These are phyloP conservation scores for pig (Sus scrofa) DNA, from an alignment of 2,113 vertebrate genomes.

Conservation along the genomic window DNA sequence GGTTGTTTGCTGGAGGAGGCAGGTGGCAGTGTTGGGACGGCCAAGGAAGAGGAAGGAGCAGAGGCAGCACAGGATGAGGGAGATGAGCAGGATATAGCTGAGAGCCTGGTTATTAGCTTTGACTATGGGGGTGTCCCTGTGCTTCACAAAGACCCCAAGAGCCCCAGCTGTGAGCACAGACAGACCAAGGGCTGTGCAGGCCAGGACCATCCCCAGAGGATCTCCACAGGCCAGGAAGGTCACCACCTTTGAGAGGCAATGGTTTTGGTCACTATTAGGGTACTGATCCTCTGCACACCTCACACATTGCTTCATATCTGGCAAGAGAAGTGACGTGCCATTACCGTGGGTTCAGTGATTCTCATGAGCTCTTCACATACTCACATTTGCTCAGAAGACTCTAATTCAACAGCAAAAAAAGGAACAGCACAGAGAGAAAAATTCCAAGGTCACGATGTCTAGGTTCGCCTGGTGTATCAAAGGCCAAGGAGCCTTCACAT, in stretches of 20 bases:
- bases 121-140: neutral
- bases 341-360: neutral
- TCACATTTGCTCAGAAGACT: neutral
- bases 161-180: neutral
- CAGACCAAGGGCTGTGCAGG: neutral
- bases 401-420: neutral
- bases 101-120: neutral
- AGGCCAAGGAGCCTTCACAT: neutral
- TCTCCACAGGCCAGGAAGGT: neutral
- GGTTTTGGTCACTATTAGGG: neutral
- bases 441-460: neutral
- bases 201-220: neutral
- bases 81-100: neutral
- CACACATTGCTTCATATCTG: neutral
- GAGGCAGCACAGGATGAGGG: neutral
- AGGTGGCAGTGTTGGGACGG: neutral
- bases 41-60: neutral
- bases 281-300: neutral
- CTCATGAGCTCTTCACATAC: neutral
- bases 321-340: neutral
- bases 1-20: neutral
- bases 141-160: neutral
- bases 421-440: neutral
- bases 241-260: neutral
- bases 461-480: neutral